phyloP scores from a whole-genome alignment of 1,140 invertebrate species.

The Apis laboriosa region DNA sequence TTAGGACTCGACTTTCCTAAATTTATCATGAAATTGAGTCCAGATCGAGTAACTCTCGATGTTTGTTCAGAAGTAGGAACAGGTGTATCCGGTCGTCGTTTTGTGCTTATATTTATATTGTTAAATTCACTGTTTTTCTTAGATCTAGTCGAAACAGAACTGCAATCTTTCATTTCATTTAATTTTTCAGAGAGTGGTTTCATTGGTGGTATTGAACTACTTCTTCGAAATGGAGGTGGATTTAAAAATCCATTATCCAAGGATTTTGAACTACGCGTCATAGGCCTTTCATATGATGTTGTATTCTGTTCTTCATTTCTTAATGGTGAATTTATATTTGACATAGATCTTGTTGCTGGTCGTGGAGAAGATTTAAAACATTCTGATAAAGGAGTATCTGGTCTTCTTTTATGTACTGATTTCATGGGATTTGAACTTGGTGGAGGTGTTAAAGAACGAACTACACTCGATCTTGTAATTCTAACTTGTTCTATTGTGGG shows the following conservation, averaged over 20 bases:
- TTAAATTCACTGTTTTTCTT: conserved; percentile 16
- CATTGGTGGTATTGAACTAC: conserved; percentile 54
- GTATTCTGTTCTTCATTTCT: conserved; percentile 37
- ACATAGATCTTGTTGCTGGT: conserved; percentile 55
- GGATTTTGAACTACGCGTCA: conserved; percentile 56
- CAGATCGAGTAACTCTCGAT: conserved; percentile 60
- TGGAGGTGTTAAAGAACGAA: conserved; percentile 30
- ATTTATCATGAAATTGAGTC: conserved; percentile 40
- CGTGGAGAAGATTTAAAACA: conserved; percentile 28
- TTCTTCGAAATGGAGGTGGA: conserved; percentile 48
- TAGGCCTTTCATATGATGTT: conserved; percentile 45
- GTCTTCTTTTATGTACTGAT: conserved; percentile 50
- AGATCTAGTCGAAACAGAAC: neutral
- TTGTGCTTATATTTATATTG: conserved; percentile 24
- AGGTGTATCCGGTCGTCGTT: conserved; percentile 63
- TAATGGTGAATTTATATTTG: conserved; percentile 5
- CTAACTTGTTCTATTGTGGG: conserved; percentile 41
- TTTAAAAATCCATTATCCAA: conserved; percentile 62
- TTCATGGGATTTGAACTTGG: conserved; percentile 1
- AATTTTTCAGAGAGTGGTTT: conserved; percentile 35
- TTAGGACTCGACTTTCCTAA: conserved; percentile 22
- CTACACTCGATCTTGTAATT: conserved; percentile 47
- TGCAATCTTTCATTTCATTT: conserved; percentile 13
- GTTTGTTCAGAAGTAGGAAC: conserved; percentile 48
- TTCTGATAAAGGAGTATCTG: conserved; percentile 68